phyloP scores from a whole-genome alignment of 2,113 vertebrate species.

The Sardina pilchardus region DNA sequence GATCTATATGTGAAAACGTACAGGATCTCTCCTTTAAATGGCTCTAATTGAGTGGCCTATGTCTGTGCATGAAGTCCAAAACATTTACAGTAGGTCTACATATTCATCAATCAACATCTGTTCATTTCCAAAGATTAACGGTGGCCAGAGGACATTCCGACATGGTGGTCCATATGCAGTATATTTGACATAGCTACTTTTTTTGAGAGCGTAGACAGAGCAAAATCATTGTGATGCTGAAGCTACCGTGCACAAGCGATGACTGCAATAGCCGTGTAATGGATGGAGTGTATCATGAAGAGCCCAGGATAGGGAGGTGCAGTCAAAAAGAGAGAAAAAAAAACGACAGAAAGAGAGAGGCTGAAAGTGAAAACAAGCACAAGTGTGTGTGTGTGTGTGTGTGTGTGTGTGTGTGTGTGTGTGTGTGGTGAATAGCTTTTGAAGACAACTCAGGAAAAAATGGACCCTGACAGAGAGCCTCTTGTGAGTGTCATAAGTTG shows the following conservation, averaged over 20 bases:
- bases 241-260: not conserved
- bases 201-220: not conserved
- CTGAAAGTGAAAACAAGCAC: not conserved
- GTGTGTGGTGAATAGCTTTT: not conserved
- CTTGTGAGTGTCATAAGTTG: constrained; percentile 63
- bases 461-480: constrained; percentile 53
- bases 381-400: not conserved
- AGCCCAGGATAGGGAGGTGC: not conserved
- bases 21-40: too few species aligned
- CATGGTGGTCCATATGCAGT: too few species aligned
- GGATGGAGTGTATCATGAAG: not conserved
- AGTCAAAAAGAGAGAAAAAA: not conserved
- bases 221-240: not conserved
- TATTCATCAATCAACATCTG: too few species aligned
- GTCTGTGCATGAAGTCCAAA: too few species aligned
- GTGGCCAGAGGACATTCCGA: too few species aligned
- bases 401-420: not conserved
- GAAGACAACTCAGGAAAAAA: constrained; percentile 26
- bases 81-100: too few species aligned
- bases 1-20: too few species aligned
- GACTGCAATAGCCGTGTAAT: not conserved
- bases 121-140: too few species aligned
- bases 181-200: too few species aligned
- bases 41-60: too few species aligned
- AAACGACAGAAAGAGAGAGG: not conserved